Conservation (phyloP, 2,888 invertebrate genomes). For the Drosophila nigritarsus region DNA sequence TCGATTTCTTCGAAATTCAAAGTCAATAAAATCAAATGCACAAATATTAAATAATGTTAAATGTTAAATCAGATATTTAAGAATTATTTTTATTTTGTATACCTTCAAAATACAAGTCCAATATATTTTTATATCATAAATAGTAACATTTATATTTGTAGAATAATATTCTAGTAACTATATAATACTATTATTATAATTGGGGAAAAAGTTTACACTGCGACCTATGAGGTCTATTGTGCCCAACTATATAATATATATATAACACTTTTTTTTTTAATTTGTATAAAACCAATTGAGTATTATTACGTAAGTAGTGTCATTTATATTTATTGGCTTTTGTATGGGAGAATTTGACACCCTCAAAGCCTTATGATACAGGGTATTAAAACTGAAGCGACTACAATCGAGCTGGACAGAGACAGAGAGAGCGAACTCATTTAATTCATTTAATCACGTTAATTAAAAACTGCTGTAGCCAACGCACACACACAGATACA, state of each 20-base stretch:
- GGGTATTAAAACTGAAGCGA: slow-evolving; percentile 21
- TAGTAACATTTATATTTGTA: background rate
- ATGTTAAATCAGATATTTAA: background rate
- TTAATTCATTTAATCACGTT: slow-evolving; percentile 77
- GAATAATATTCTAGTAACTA: background rate
- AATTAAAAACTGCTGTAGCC: slow-evolving; percentile 64
- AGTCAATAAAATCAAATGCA: too few relatives aligned
- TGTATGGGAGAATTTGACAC: background rate
- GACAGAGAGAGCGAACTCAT: slow-evolving; percentile 48
- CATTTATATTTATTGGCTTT: background rate
- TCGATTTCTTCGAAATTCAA: too few relatives aligned
- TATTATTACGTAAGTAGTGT: background rate
- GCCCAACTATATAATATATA: too few relatives aligned
- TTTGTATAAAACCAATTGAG: background rate
- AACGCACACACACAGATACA: slow-evolving; percentile 18
- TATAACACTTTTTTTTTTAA: background rate
- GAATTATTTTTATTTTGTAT: background rate
- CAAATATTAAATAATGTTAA: too few relatives aligned
- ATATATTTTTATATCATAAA: background rate
- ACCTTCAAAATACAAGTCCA: background rate
- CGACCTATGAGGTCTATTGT: too few relatives aligned
- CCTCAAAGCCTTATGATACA: background rate
- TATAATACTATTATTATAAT: too few relatives aligned
- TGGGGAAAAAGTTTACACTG: too few relatives aligned
- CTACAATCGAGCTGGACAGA: slow-evolving; percentile 29